Evolutionary conservation across 2,113 vertebrate species (phyloP).

Genomic region (Lycocorax pyrrhopterus): DNA sequence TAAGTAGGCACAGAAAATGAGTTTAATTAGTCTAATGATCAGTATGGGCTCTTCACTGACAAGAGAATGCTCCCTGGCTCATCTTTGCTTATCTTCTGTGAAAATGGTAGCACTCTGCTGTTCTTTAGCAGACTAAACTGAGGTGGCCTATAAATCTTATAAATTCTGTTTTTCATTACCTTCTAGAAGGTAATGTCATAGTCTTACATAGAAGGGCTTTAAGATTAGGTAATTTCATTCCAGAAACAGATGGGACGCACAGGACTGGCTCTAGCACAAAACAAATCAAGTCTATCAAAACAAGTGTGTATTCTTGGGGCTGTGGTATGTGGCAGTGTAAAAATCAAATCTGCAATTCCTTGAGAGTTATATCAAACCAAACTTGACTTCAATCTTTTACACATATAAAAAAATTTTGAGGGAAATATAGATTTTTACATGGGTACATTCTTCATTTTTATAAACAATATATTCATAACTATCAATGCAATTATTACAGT

Average conservation of each 20-base stretch:
- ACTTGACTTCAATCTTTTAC: not conserved
- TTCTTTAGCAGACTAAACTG: not conserved
- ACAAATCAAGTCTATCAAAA: not conserved
- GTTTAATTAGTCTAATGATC: not conserved
- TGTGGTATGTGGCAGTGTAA: not conserved
- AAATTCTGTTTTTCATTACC: conserved; percentile 5
- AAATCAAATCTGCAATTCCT: not conserved
- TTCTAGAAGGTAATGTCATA: not conserved
- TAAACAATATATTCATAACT: not conserved
- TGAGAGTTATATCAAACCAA: not conserved
- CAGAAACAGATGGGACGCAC: not conserved
- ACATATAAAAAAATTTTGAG: not conserved
- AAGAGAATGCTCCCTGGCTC: not conserved
- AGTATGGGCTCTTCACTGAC: not conserved
- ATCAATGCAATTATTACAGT: not conserved
- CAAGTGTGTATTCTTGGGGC: not conserved
- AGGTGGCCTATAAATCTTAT: not conserved
- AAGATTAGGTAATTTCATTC: not conserved
- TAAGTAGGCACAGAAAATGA: not conserved
- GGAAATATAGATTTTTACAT: not conserved
- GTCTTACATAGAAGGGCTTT: not conserved
- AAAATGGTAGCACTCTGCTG: not conserved
- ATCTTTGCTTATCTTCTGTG: not conserved
- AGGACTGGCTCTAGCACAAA: not conserved
- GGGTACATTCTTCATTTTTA: not conserved